These are phyloP conservation scores for Saguinus imperator DNA, from an alignment of 2,113 vertebrate genomes.

Conservation along the genomic window DNA sequence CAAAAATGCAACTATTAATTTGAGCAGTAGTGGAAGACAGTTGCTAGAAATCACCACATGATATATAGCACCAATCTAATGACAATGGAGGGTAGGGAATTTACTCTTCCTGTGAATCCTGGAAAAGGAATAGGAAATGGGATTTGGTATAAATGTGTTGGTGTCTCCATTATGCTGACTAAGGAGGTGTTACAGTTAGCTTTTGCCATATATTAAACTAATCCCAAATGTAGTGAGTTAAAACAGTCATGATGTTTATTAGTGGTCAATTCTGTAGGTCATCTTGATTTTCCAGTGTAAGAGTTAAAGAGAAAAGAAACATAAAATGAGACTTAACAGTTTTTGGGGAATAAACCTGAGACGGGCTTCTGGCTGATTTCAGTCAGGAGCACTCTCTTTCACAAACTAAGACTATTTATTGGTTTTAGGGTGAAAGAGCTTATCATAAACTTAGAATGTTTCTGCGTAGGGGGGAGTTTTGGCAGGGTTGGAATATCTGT, in stretches of 20 bases:
- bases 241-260: not conserved
- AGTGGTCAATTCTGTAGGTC: not conserved
- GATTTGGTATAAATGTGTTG: not conserved
- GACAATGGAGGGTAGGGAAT: not conserved
- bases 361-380: no score
- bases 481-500: no score
- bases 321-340: no score
- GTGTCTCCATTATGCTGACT: not conserved
- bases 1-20: not conserved
- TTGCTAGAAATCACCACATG: not conserved
- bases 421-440: no score
- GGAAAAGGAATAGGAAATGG: not conserved
- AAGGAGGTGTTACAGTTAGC: not conserved
- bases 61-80: not conserved
- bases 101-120: not conserved
- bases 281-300: not conserved
- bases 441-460: no score
- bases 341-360: no score
- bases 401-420: no score
- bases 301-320: no score
- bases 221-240: not conserved
- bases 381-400: no score
- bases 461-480: accelerated
- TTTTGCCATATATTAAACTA: not conserved
- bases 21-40: not conserved